Evolutionary conservation across 2,797 vertebrate species (phyloP).

Genomic region (Hybognathus amarus): DNA sequence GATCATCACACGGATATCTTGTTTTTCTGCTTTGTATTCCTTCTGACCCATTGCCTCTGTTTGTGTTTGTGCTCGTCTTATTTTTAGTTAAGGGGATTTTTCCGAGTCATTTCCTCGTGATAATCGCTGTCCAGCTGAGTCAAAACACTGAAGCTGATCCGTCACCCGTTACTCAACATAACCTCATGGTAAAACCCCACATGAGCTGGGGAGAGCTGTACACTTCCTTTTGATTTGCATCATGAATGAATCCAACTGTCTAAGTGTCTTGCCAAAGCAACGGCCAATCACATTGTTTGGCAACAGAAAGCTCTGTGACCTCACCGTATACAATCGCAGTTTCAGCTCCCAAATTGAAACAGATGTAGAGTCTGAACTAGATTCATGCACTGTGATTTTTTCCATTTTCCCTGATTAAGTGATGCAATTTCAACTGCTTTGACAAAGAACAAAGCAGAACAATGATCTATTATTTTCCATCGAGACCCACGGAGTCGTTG

Average conservation of each 20-base stretch:
- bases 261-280: slow-evolving; percentile 37
- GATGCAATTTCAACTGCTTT: slow-evolving; percentile 1
- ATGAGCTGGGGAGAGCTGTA: neutral
- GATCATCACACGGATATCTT: slow-evolving; percentile 24
- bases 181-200: slow-evolving; percentile 53
- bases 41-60: slow-evolving; percentile 21
- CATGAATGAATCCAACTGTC: slow-evolving; percentile 53
- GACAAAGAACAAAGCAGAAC: slow-evolving; percentile 22
- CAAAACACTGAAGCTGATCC: slow-evolving; percentile 43
- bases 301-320: slow-evolving; percentile 50
- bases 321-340: slow-evolving; percentile 30
- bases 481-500: neutral
- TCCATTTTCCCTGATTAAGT: slow-evolving; percentile 26
- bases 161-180: slow-evolving; percentile 32
- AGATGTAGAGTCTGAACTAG: slow-evolving; percentile 36
- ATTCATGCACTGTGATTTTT: slow-evolving; percentile 12
- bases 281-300: slow-evolving; percentile 49
- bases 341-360: slow-evolving; percentile 33
- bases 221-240: slow-evolving; percentile 54
- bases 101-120: slow-evolving; percentile 53
- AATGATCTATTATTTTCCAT: slow-evolving; percentile 1
- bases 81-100: slow-evolving; percentile 47
- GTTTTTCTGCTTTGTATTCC: slow-evolving; percentile 8
- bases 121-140: slow-evolving; percentile 21
- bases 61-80: slow-evolving; percentile 17